Conservation (phyloP, 2,797 vertebrate species). For the Propithecus perrieri region DNA sequence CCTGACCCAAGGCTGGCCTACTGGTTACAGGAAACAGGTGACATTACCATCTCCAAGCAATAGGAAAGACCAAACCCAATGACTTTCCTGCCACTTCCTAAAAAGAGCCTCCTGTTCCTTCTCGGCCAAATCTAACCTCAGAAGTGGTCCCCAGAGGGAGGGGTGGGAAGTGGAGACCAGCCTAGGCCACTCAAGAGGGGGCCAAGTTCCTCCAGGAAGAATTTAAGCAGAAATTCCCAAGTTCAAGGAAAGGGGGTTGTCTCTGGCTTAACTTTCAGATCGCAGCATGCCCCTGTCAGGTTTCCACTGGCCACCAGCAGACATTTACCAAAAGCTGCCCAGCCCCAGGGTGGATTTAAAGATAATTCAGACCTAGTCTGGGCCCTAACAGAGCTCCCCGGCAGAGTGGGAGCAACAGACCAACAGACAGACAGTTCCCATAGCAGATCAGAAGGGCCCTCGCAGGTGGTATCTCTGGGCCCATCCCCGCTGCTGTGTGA, state of each 20-base stretch:
- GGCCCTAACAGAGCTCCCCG: background rate
- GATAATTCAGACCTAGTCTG: background rate
- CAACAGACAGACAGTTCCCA: background rate
- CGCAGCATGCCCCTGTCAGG: background rate
- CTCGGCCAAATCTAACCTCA: background rate
- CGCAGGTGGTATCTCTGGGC: fast-evolving
- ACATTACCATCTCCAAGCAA: background rate
- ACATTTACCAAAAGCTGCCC: background rate
- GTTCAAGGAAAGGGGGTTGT: background rate
- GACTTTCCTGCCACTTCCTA: background rate
- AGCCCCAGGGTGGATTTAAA: background rate
- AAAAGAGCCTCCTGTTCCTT: background rate
- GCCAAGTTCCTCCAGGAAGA: background rate
- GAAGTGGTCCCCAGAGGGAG: background rate
- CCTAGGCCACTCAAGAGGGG: background rate
- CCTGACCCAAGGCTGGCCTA: background rate
- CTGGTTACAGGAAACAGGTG: background rate
- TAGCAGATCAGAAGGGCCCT: background rate
- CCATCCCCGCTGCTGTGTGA: fast-evolving
- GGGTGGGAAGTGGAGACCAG: background rate
- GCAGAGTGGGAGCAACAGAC: background rate
- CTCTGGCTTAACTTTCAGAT: background rate
- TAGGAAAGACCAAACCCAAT: background rate
- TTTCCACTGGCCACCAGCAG: background rate
- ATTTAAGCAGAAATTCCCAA: background rate